A percentile compares a stretch with the other conserved stretches of the same genome.
phyloP scores from a whole-genome alignment of 53 echinoderm and acorn worm species.

The Patiria pectinifera region DNA sequence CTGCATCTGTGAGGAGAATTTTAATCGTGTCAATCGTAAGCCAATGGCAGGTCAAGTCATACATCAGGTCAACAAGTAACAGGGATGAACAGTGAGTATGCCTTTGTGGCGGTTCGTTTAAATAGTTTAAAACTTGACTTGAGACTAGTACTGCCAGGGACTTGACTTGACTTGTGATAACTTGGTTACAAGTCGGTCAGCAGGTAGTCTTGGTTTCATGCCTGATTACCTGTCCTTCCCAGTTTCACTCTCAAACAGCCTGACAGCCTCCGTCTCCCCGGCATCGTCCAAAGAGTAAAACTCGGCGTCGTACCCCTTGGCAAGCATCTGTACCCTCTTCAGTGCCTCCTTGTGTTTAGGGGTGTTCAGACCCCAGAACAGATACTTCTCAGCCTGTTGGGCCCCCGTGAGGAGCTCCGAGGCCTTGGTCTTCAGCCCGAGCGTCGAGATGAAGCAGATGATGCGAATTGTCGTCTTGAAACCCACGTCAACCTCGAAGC shows the following conservation, averaged over 20 bases:
- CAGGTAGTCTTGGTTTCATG: neutral
- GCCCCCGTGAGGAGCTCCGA: conserved; percentile 56
- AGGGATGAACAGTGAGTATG: no score
- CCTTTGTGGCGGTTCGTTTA: neutral
- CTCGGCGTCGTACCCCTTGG: conserved; percentile 70
- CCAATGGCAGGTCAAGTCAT: no score
- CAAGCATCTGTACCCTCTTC: conserved; percentile 70
- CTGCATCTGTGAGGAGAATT: no score
- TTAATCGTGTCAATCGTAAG: no score
- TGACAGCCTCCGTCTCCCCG: conserved; percentile 84
- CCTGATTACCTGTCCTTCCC: conserved; percentile 86
- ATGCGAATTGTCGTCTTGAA: conserved; percentile 85
- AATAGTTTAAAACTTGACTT: no score
- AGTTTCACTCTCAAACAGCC: conserved; percentile 92
- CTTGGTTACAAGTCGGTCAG: neutral
- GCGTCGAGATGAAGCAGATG: conserved; percentile 87
- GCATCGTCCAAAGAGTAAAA: conserved; percentile 82
- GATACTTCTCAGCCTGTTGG: conserved; percentile 67
- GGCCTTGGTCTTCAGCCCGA: conserved; percentile 65
- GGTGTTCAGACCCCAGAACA: conserved; percentile 84
- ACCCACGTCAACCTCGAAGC: conserved; percentile 86
- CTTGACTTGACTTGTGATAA: neutral
- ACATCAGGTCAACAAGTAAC: no score
- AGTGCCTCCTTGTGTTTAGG: conserved; percentile 80
- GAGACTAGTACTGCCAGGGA: no score